Conservation (phyloP, 1,140 invertebrate species). For the Paracyclopina nana region DNA sequence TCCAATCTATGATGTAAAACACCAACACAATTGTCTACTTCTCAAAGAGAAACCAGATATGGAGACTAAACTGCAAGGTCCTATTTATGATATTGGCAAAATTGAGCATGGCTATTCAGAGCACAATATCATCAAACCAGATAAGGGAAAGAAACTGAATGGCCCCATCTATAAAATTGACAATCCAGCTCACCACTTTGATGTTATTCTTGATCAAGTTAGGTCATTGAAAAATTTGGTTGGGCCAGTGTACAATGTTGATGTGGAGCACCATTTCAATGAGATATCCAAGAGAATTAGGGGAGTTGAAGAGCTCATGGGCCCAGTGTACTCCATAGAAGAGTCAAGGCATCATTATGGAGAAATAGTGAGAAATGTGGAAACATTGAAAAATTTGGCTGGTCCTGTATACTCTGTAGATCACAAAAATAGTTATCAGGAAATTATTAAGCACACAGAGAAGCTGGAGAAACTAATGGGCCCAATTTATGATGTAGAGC, state of each 20-base stretch:
- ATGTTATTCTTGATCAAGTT: constrained; percentile 4
- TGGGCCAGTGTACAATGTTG: constrained; percentile 10
- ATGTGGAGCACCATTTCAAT: constrained; percentile 7
- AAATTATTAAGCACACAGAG: constrained; percentile 13
- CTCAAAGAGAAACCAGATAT: neutral
- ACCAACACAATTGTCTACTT: neutral
- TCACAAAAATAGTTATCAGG: constrained; percentile 6
- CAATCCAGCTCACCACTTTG: constrained; percentile 6
- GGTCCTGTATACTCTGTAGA: constrained; percentile 12
- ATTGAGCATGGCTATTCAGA: neutral
- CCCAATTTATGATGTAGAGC: constrained; percentile 14
- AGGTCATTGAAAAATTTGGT: constrained; percentile 6
- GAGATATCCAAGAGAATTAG: constrained; percentile 8
- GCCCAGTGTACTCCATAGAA: constrained; percentile 13
- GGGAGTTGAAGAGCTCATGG: constrained; percentile 2
- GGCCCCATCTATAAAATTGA: constrained; percentile 3
- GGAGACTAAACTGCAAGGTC: constrained; percentile 4
- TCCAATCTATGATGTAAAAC: constrained; percentile 13
- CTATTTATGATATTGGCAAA: constrained; percentile 15
- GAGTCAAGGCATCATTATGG: constrained; percentile 8
- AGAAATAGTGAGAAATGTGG: constrained; percentile 8
- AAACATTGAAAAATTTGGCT: constrained; percentile 2
- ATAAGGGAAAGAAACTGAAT: constrained; percentile 9
- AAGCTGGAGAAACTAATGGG: constrained; percentile 13
- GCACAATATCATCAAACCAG: constrained; percentile 2